Conservation (phyloP, 1,140 invertebrate genomes). For the Trachelipus rathkii region DNA sequence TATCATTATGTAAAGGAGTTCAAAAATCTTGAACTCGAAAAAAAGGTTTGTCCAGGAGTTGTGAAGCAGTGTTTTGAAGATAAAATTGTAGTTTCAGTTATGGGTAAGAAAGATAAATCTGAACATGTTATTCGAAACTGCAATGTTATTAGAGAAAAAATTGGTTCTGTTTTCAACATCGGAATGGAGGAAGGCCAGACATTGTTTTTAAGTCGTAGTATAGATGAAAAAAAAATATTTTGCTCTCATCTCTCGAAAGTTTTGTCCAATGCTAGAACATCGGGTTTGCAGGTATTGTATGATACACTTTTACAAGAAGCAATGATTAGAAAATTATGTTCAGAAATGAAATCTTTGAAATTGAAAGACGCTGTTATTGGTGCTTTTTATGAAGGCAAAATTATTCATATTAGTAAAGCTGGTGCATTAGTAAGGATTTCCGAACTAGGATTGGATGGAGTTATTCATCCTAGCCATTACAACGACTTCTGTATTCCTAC, state of each 20-base stretch:
- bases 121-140: background rate
- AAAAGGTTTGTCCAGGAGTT: background rate
- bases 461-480: background rate
- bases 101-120: background rate
- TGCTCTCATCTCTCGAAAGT: background rate
- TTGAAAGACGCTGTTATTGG: too few species aligned
- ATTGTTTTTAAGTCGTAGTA: background rate
- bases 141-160: background rate
- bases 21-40: background rate
- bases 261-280: background rate
- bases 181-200: background rate
- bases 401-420: background rate
- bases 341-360: too few species aligned
- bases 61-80: background rate
- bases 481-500: background rate
- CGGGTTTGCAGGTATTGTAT: background rate
- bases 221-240: background rate
- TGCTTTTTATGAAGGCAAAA: too few species aligned
- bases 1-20: background rate
- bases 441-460: background rate
- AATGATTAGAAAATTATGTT: too few species aligned
- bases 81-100: background rate
- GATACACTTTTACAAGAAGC: background rate
- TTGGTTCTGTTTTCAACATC: background rate
- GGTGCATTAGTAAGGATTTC: background rate